Percentiles rank a stretch among this genome's conserved stretches.
Evolutionary conservation across 2,888 invertebrate genomes (phyloP).

Genomic region (Arenicola marina): DNA sequence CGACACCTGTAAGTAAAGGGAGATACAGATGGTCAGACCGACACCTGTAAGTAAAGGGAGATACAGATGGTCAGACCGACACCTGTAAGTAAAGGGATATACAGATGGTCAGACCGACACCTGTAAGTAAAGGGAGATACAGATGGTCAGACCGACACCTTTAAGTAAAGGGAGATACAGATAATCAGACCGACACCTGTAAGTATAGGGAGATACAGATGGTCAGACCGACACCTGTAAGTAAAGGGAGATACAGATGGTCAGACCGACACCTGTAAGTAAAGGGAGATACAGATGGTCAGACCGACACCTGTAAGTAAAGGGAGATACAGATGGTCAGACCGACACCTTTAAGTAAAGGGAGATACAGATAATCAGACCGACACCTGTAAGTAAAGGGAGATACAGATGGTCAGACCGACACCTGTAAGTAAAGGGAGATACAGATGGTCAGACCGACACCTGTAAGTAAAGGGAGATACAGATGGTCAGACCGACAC

Average conservation of each 20-base stretch:
- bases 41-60: conserved; percentile 47
- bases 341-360: too few species aligned
- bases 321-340: too few species aligned
- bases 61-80: conserved; percentile 42
- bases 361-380: conserved; percentile 43
- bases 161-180: not conserved
- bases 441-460: conserved; percentile 42
- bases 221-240: conserved; percentile 41
- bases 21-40: too few species aligned
- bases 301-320: conserved; percentile 38
- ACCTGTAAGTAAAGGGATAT: conserved; percentile 29
- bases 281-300: conserved; percentile 44
- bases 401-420: too few species aligned
- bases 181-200: too few species aligned
- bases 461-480: conserved; percentile 28
- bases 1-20: conserved; percentile 33
- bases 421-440: conserved; percentile 47
- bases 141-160: conserved; percentile 42
- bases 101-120: too few species aligned
- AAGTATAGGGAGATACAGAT: conserved; percentile 45
- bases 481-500: too few species aligned
- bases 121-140: conserved; percentile 47
- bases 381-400: conserved; percentile 33
- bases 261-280: too few species aligned
- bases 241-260: not conserved